Evolutionary conservation across 2,797 vertebrate genomes (phyloP), one percentile per base, ranked within the genome.

Genomic region (Streptopelia turtur): DNA sequence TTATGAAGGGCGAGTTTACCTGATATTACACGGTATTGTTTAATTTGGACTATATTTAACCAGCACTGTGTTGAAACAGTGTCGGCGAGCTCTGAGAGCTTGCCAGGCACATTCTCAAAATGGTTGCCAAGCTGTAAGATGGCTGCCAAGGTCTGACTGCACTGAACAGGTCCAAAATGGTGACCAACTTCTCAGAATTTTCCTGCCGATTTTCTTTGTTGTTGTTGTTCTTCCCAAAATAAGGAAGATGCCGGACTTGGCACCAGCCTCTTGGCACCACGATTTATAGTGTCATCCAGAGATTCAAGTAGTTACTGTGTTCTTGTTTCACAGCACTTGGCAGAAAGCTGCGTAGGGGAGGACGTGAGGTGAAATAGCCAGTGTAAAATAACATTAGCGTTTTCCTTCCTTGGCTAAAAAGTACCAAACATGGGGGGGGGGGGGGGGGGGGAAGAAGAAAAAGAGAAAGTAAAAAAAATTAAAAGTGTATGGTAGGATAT

Each of bases 51-150:
- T 97, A 97, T 97, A 97, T 97, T 96, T 97, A 98, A 98, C 97
- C 91, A 96, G 97, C 97, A 96, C 98, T 97, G 98, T 98, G 98
- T 97, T 98, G 97, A 97, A 98, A 98, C 96, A 97, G 97, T 96
- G 97, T 97, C 98, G 98, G 98, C 97, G 97, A 97, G 95, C 95
- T 97, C 98, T 98, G 98, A 98, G 98, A 98, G 98, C 97, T 97
- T 98, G 98, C 98, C 98, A 98, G 98, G 98, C 98, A 98, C 97
- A 98, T 97, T 96, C 97, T 98, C 98, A 99, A 99, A 99, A 99
- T 99, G 99, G 99, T 99, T 99, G 99, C 99, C 99, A 99, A 98
- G 97, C 98, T 98, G 98, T 98, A 99, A 99, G 98, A 99, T 99
- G 99, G 99, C 99, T 99, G 99, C 99, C 99, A 99, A 98, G 97